Evolutionary conservation across 1,140 invertebrate genomes (phyloP), one percentile per base, ranked within the genome.

Genomic region (Stratiolaelaps scimitus): DNA sequence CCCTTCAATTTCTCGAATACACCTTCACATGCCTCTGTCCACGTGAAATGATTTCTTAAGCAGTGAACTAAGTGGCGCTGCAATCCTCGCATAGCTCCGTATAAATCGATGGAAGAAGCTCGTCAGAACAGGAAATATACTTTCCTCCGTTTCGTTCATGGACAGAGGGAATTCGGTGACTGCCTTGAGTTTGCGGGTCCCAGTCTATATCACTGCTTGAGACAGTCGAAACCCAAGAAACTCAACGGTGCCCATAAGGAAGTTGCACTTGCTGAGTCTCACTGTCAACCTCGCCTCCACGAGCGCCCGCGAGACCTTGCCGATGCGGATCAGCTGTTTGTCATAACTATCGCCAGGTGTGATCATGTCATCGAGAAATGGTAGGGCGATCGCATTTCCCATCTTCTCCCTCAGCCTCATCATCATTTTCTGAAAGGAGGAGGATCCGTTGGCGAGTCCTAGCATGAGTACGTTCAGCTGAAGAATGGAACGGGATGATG

Each of bases 221-320:
- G 44, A 45, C 13, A 45, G 13, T n/a, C n/a, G 13, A n/a, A 45
- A 45, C n/a, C 44, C 44, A 13, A 45, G n/a, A n/a, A 45, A 45
- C 44, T 45, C 44, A n/a, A 45, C 44, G 44, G 44, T 45, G n/a
- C 44, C n/a, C 44, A 45, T 45, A n/a, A 45, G n/a, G n/a, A 45
- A 45, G 13, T 45, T 45, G 44, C 44, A 45, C 44, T 45, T 45
- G 13, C 13, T 13, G 13, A 45, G n/a, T 45, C 44, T 13, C 13
- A 45, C 44, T n/a, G 44, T 45, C 44, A 45, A 45, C 44, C 44
- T n/a, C n/a, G 44, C 44, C 44, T 13, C n/a, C n/a, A 13, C n/a
- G 13, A 45, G n/a, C n/a, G 44, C 44, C 44, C n/a, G 13, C 13
- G n/a, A n/a, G n/a, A 45, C n/a, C n/a, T 45, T 45, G 13, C n/a